A percentile compares a stretch with the other conserved stretches of the same genome.
phyloP scores from a whole-genome alignment of 1,140 invertebrate genomes.

The Nebria ingens region DNA sequence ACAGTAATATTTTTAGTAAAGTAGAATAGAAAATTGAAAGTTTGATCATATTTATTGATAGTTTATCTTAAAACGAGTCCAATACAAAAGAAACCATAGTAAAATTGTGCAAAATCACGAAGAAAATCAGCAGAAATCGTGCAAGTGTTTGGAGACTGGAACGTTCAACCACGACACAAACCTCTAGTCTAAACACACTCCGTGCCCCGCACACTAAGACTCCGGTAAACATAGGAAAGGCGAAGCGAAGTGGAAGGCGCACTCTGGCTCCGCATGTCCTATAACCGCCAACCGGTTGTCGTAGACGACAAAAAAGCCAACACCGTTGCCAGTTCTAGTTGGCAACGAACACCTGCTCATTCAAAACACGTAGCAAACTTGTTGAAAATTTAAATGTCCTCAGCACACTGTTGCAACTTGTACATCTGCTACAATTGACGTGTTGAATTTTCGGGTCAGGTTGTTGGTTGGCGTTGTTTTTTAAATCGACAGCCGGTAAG shows the following conservation, averaged over 20 bases:
- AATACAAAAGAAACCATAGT: neutral
- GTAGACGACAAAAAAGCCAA: neutral
- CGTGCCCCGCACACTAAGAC: neutral
- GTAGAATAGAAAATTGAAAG: too few relatives aligned
- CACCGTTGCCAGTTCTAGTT: neutral
- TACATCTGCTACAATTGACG: neutral
- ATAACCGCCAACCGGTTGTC: constrained; percentile 1
- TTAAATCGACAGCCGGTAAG: neutral
- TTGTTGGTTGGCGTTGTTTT: neutral
- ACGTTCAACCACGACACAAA: neutral
- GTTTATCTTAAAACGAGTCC: too few relatives aligned
- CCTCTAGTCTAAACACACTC: neutral
- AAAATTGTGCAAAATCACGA: neutral
- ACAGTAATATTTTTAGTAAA: too few relatives aligned
- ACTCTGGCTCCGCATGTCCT: too few relatives aligned
- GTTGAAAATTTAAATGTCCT: neutral
- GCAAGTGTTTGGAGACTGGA: neutral
- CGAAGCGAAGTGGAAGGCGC: neutral
- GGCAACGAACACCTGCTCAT: neutral
- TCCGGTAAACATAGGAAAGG: too few relatives aligned
- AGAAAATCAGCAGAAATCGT: neutral
- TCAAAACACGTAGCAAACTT: too few relatives aligned
- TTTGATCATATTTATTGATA: too few relatives aligned
- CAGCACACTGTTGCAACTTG: too few relatives aligned
- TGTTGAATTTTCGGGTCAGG: neutral